These are phyloP conservation scores for Typhlomys cinereus DNA, from an alignment of 2,113 vertebrate species.

Conservation along the genomic window DNA sequence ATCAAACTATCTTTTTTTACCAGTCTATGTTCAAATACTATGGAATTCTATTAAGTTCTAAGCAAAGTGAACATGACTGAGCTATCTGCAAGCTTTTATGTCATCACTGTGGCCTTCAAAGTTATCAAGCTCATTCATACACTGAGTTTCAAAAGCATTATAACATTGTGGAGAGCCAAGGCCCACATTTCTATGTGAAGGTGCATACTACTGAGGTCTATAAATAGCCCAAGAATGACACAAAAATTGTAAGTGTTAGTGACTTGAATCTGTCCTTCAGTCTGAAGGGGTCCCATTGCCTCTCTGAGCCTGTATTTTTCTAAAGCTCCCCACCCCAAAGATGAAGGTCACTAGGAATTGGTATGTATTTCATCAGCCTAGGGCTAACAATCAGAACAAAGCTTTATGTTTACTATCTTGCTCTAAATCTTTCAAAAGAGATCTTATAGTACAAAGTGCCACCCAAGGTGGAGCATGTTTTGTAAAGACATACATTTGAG, in stretches of 20 bases:
- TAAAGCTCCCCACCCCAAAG: background rate
- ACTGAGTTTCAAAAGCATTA: background rate
- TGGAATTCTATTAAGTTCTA: background rate
- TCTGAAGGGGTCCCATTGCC: background rate
- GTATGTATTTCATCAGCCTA: background rate
- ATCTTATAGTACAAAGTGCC: background rate
- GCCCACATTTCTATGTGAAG: background rate
- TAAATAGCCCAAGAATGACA: background rate
- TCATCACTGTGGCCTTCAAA: background rate
- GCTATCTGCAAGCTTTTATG: background rate
- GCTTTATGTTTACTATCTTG: background rate
- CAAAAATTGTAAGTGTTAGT: background rate
- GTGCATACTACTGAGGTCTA: background rate
- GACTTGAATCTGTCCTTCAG: background rate
- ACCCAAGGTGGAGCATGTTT: background rate
- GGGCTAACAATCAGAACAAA: background rate
- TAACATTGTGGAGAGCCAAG: background rate
- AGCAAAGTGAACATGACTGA: background rate
- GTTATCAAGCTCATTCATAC: background rate
- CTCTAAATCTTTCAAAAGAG: too few relatives aligned
- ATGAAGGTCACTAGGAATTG: background rate
- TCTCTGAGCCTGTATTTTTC: background rate
- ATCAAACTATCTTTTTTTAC: background rate
- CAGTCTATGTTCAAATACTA: background rate
- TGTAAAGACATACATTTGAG: background rate